Percentiles rank a stretch among this genome's conserved stretches.
Conservation (phyloP, 2,113 vertebrate species). For the Cercocebus atys region DNA sequence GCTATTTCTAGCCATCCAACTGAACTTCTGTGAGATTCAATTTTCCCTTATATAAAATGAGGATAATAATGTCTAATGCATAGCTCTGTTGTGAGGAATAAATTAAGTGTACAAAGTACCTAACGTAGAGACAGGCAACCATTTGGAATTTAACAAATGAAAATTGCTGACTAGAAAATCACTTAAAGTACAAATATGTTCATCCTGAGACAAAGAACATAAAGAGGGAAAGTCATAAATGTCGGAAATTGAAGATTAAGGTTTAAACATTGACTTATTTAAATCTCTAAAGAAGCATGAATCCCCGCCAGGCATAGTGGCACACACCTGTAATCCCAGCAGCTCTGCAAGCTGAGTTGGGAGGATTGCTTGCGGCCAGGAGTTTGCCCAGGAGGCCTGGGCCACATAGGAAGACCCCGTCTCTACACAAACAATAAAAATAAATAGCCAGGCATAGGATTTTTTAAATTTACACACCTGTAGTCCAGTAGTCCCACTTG, state of each 20-base stretch:
- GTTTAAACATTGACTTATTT: neutral
- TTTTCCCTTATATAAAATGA: neutral
- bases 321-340: too few relatives aligned
- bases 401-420: too few relatives aligned
- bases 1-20: neutral
- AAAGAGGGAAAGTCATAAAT: neutral
- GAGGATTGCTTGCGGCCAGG: too few relatives aligned
- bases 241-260: neutral
- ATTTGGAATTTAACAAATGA: neutral
- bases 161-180: neutral
- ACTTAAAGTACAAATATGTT: neutral
- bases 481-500: too few relatives aligned
- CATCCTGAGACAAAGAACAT: neutral
- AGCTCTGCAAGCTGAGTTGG: too few relatives aligned
- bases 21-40: neutral
- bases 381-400: too few relatives aligned
- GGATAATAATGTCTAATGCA: neutral
- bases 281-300: conserved; percentile 16
- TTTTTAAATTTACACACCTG: too few relatives aligned
- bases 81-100: neutral
- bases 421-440: too few relatives aligned
- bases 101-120: neutral
- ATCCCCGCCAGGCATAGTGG: neutral
- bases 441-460: too few relatives aligned
- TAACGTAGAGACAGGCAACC: neutral